A percentile compares a stretch with the other conserved stretches of the same genome.
Conservation (phyloP, 2,113 vertebrate species). For the Columba livia region DNA sequence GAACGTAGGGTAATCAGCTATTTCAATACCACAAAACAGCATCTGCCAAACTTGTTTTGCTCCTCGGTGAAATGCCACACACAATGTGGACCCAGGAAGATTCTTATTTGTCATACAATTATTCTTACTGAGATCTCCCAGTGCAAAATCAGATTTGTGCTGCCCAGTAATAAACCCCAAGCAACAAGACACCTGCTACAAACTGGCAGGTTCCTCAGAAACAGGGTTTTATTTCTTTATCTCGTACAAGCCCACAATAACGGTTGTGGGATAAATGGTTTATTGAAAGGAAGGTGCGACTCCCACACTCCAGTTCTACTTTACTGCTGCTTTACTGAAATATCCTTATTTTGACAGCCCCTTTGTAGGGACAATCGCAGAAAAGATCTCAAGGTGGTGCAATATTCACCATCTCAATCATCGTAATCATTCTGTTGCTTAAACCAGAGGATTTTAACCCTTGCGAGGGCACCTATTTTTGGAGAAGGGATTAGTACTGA, state of each 20-base stretch:
- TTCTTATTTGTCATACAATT: neutral
- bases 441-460: neutral
- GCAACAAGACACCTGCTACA: neutral
- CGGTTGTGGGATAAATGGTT: neutral
- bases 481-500: neutral
- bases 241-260: neutral
- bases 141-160: neutral
- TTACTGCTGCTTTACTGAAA: neutral
- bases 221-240: neutral
- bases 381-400: neutral
- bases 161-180: neutral
- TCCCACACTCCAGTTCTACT: neutral
- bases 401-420: neutral
- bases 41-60: neutral
- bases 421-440: neutral
- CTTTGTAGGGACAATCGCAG: neutral
- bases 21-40: neutral
- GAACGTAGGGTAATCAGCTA: neutral
- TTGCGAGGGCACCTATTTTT: accelerated
- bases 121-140: neutral
- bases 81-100: neutral
- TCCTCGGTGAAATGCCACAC: neutral
- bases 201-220: neutral
- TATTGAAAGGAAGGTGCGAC: neutral
- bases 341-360: neutral